Conservation (phyloP, 2,797 vertebrate genomes). For the Sebastes variabilis region DNA sequence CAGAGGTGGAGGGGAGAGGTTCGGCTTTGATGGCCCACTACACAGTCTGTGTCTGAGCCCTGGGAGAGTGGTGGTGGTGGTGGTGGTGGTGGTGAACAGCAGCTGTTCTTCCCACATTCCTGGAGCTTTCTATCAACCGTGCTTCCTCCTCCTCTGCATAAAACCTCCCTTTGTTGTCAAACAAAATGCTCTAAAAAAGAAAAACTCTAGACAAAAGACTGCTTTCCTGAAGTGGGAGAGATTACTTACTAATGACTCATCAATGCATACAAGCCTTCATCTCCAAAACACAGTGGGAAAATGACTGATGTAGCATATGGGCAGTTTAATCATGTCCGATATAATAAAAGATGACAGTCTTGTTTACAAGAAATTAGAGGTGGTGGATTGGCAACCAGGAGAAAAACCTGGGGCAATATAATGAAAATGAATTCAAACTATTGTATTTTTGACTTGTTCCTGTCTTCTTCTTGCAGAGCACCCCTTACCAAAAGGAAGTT, state of each 20-base stretch:
- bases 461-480: no score
- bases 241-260: conserved; percentile 47
- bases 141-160: conserved; percentile 48
- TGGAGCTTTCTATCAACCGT: conserved; percentile 17
- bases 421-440: not conserved
- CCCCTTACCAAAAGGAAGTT: no score
- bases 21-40: conserved; percentile 70
- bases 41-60: conserved; percentile 40
- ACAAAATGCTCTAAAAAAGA: conserved; percentile 16
- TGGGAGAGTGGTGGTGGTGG: conserved; percentile 35
- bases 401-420: not conserved
- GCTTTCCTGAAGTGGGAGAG: conserved; percentile 27
- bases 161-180: conserved; percentile 52
- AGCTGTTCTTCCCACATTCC: conserved; percentile 65
- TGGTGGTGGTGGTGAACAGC: conserved; percentile 23
- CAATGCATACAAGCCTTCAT: not conserved
- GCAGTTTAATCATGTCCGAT: not conserved
- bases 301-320: not conserved
- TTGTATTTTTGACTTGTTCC: not conserved
- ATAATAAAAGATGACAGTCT: not conserved
- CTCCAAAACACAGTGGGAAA: not conserved
- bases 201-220: conserved; percentile 31
- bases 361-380: not conserved
- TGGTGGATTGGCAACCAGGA: not conserved
- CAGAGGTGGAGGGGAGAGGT: conserved; percentile 66